These are phyloP conservation scores for Diorhabda sublineata DNA, from an alignment of 1,140 invertebrate species.

Conservation along the genomic window DNA sequence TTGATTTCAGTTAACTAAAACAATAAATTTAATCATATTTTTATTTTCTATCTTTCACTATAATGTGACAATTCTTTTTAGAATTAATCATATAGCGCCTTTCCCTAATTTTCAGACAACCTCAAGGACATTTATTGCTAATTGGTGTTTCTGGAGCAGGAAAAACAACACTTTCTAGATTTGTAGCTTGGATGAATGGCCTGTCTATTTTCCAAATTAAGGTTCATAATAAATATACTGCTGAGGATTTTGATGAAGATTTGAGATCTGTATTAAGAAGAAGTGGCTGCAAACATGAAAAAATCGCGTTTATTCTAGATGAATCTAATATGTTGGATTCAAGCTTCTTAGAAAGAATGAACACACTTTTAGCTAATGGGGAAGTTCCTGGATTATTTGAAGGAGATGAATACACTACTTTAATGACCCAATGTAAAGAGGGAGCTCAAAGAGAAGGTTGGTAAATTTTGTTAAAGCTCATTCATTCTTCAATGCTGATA, in stretches of 20 bases:
- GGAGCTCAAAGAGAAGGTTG: slow-evolving; percentile 89
- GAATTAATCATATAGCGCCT: no score
- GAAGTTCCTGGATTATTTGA: slow-evolving; percentile 93
- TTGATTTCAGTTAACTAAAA: no score
- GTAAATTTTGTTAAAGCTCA: not conserved
- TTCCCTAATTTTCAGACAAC: slow-evolving; percentile 70
- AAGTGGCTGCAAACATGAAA: slow-evolving; percentile 96
- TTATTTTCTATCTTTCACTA: no score
- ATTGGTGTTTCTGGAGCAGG: slow-evolving; percentile 98
- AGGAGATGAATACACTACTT: slow-evolving; percentile 95
- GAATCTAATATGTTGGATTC: slow-evolving; percentile 99
- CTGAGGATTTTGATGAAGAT: slow-evolving; percentile 98
- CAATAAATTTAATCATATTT: no score
- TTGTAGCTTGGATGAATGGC: slow-evolving; percentile 99
- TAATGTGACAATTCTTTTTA: no score
- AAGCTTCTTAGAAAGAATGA: slow-evolving; percentile 98
- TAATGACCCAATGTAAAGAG: slow-evolving; percentile 99
- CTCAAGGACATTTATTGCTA: slow-evolving; percentile 93
- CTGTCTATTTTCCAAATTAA: slow-evolving; percentile 97
- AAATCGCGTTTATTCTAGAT: slow-evolving; percentile 98
- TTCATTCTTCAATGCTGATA: not conserved
- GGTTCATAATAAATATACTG: slow-evolving; percentile 98
- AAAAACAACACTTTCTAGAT: slow-evolving; percentile 97
- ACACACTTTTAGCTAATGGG: slow-evolving; percentile 96
- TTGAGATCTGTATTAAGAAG: slow-evolving; percentile 87